Percentiles rank a stretch among this genome's conserved stretches.
Evolutionary conservation across 2,113 vertebrate genomes (phyloP).

Genomic region (Oxygymnocypris stewartii): DNA sequence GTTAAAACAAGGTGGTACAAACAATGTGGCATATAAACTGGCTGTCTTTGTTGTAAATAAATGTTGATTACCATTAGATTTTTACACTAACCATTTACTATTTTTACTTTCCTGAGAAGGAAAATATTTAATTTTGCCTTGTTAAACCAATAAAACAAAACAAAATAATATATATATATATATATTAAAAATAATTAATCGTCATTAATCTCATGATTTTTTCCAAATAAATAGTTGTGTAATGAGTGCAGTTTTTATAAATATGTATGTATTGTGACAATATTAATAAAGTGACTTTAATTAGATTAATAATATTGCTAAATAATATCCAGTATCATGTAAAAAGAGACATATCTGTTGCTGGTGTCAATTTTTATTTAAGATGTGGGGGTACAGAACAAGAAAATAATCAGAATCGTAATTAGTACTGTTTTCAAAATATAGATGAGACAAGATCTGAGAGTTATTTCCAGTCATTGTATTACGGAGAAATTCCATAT

Average conservation of each 20-base stretch:
- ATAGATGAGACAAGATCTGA: not conserved
- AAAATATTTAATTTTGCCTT: not conserved
- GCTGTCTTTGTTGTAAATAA: not conserved
- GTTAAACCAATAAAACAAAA: too few species aligned
- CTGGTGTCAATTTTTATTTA: not conserved
- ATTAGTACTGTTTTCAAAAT: not conserved
- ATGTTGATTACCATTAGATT: not conserved
- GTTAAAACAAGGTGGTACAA: not conserved
- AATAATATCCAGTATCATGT: not conserved
- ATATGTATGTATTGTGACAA: not conserved
- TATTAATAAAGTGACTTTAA: not conserved
- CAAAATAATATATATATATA: too few species aligned
- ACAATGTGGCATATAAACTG: not conserved
- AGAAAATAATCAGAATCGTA: not conserved
- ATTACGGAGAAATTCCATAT: not conserved
- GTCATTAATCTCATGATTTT: too few species aligned
- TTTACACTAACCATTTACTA: not conserved
- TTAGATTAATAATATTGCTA: not conserved
- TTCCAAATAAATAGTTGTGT: too few species aligned
- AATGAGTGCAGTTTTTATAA: not conserved
- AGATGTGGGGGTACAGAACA: not conserved
- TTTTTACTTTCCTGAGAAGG: not conserved
- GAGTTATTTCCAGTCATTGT: not conserved
- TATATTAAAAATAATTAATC: too few species aligned
- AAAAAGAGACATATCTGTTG: not conserved